These are phyloP conservation scores for Apamea anceps DNA, from an alignment of 2,888 invertebrate genomes.

Conservation along the genomic window DNA sequence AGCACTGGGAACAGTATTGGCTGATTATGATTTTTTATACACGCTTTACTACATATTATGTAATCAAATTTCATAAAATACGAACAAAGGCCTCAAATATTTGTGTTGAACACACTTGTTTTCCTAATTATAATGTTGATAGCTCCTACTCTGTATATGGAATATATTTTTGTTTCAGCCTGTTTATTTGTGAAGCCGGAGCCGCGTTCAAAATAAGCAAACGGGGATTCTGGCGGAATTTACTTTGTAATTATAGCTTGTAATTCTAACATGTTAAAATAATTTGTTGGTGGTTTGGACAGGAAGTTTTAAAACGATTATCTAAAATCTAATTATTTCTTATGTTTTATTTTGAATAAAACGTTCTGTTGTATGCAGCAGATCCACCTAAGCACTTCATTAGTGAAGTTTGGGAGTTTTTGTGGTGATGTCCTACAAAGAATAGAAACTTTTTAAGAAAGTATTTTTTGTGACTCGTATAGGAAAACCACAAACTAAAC, in stretches of 20 bases:
- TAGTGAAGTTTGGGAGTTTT: neutral
- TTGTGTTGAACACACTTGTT: slow-evolving; percentile 13
- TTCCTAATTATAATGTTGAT: slow-evolving; percentile 36
- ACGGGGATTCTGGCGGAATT: slow-evolving; percentile 16
- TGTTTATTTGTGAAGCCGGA: slow-evolving; percentile 43
- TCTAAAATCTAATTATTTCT: slow-evolving; percentile 4
- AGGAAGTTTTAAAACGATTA: neutral
- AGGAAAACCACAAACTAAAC: no score
- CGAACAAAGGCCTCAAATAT: slow-evolving; percentile 26
- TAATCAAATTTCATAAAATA: slow-evolving; percentile 14
- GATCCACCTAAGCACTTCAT: no score
- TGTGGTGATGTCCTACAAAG: neutral
- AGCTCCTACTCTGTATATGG: slow-evolving; percentile 13
- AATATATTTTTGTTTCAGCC: slow-evolving; percentile 33
- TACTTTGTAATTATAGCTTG: slow-evolving; percentile 46
- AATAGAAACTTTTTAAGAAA: neutral
- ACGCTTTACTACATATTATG: neutral
- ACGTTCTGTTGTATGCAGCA: no score
- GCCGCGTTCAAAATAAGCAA: slow-evolving; percentile 32
- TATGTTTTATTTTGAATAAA: neutral
- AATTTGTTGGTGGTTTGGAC: slow-evolving; percentile 8
- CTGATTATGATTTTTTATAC: neutral
- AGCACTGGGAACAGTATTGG: neutral
- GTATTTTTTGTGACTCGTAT: no score
- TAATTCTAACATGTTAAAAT: slow-evolving; percentile 39